phyloP scores from a whole-genome alignment of 2,888 invertebrate species.

The Myopa tessellatipennis region DNA sequence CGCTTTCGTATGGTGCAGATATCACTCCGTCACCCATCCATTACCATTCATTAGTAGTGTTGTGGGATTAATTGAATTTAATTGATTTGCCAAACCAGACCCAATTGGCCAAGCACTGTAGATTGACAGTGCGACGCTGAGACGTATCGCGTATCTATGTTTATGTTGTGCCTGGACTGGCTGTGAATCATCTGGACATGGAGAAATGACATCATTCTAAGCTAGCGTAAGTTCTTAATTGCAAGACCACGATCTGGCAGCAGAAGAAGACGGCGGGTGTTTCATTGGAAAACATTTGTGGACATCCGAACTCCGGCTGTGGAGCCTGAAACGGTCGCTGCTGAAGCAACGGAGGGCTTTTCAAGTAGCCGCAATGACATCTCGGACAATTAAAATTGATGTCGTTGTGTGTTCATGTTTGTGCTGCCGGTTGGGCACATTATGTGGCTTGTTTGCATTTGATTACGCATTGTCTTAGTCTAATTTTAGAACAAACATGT shows the following conservation, averaged over 20 bases:
- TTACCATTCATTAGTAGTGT: conserved; percentile 67
- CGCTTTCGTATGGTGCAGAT: conserved; percentile 35
- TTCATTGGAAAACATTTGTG: conserved; percentile 18
- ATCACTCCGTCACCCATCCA: conserved; percentile 65
- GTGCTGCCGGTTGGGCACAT: conserved; percentile 41
- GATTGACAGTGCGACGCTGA: conserved; percentile 53
- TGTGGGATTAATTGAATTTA: conserved; percentile 69
- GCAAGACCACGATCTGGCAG: conserved; percentile 24
- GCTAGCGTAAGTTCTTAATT: conserved; percentile 38
- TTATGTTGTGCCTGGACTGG: not conserved
- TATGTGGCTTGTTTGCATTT: conserved; percentile 45
- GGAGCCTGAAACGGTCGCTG: too few species aligned
- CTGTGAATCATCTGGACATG: conserved; percentile 40
- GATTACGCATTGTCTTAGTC: conserved; percentile 38
- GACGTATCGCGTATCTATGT: conserved; percentile 19
- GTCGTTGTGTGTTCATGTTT: conserved; percentile 41
- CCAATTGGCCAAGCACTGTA: conserved; percentile 68
- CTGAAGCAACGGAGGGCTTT: conserved; percentile 19
- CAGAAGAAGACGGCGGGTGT: conserved; percentile 8
- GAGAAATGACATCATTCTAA: conserved; percentile 43
- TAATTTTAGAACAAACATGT: conserved; percentile 34
- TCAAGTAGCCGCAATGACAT: conserved; percentile 42
- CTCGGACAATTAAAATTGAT: conserved; percentile 37
- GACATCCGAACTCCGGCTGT: too few species aligned
- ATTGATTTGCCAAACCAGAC: conserved; percentile 69